Conservation (phyloP, 1,140 invertebrate genomes). For the Pteromalus puparum region DNA sequence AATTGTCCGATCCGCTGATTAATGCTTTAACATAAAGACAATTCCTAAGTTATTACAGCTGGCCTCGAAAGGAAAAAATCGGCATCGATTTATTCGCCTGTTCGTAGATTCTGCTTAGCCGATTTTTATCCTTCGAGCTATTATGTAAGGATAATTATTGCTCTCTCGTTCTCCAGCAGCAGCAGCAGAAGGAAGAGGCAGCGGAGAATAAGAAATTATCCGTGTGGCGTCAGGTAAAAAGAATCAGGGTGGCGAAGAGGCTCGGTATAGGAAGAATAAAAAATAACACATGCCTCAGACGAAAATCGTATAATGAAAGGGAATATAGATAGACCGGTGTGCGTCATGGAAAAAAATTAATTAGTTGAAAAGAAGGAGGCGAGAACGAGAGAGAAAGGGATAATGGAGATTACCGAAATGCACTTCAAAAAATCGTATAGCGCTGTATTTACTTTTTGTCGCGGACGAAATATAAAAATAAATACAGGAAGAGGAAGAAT, state of each 20-base stretch:
- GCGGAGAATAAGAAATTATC: background rate
- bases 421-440: background rate
- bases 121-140: background rate
- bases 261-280: background rate
- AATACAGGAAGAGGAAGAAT: background rate
- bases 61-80: background rate
- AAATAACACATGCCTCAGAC: background rate
- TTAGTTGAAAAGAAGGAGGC: background rate
- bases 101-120: background rate
- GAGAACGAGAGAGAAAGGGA: no score
- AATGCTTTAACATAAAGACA: no score
- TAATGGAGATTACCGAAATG: background rate
- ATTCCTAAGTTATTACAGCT: no score
- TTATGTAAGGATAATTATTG: conserved; percentile 20
- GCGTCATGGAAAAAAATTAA: conserved; percentile 9
- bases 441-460: background rate
- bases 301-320: background rate
- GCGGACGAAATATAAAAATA: background rate
- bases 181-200: background rate
- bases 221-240: background rate
- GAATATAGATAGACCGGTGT: background rate
- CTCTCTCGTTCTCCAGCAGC: background rate
- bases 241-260: background rate
- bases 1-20: no score
- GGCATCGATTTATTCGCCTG: background rate